Conservation (phyloP, 2,113 vertebrate species). For the Lates calcarifer region DNA sequence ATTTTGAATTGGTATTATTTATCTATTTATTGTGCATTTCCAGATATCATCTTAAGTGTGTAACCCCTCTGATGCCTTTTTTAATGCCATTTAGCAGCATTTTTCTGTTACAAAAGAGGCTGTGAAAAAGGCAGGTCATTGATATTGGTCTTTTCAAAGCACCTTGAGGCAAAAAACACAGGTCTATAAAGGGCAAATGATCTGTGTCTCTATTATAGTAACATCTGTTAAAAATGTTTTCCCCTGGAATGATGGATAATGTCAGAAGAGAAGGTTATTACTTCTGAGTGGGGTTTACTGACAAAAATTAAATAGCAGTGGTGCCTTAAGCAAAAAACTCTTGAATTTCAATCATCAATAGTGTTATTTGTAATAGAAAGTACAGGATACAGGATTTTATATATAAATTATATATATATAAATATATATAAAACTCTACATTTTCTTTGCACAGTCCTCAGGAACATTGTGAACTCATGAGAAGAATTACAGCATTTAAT, state of each 20-base stretch:
- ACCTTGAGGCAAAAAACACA: conserved; percentile 21
- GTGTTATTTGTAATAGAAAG: conserved; percentile 6
- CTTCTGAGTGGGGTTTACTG: conserved; percentile 10
- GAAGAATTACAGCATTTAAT: conserved; percentile 21
- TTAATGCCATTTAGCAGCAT: conserved; percentile 22
- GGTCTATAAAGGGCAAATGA: background rate
- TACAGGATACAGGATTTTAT: background rate
- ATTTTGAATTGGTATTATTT: too few relatives aligned
- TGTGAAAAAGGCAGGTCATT: conserved; percentile 12
- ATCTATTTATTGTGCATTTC: too few relatives aligned
- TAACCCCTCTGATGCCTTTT: background rate
- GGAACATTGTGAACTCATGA: conserved; percentile 1
- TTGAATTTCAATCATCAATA: background rate
- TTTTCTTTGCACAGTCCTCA: background rate
- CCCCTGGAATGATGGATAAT: conserved; percentile 33
- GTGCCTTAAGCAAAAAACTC: conserved; percentile 14
- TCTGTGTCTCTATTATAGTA: conserved; percentile 6
- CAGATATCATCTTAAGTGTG: too few relatives aligned
- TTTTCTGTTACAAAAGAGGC: conserved; percentile 17
- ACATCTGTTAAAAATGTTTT: conserved; percentile 19
- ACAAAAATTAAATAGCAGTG: conserved; percentile 27
- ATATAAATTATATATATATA: background rate
- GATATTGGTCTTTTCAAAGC: conserved; percentile 32
- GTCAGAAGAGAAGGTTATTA: conserved; percentile 17
- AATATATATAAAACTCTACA: background rate